These are phyloP conservation scores for Cephalotes varians DNA, from an alignment of 2,888 invertebrate species.

Conservation along the genomic window DNA sequence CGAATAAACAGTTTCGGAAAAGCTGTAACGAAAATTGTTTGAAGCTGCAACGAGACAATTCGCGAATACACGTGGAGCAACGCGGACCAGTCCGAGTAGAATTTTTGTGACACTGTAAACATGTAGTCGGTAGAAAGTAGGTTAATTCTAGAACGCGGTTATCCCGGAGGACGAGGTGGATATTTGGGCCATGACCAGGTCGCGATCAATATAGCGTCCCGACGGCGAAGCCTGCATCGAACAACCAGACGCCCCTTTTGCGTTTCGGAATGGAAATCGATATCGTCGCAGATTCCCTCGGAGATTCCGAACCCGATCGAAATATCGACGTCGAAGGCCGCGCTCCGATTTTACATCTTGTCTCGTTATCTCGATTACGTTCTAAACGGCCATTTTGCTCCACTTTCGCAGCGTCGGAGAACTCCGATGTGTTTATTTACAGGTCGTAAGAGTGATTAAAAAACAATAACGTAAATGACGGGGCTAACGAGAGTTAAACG, in stretches of 20 bases:
- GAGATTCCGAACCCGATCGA: slow-evolving; percentile 27
- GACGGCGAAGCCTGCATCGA: slow-evolving; percentile 62
- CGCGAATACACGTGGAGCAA: slow-evolving; percentile 20
- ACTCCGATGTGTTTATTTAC: slow-evolving; percentile 22
- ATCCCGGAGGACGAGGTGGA: slow-evolving; percentile 82
- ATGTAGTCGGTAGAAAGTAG: slow-evolving; percentile 76
- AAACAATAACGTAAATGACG: too few relatives aligned
- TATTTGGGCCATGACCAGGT: slow-evolving; percentile 85
- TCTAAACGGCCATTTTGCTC: slow-evolving; percentile 40
- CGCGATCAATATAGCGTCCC: slow-evolving; percentile 81
- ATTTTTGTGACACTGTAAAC: slow-evolving; percentile 35
- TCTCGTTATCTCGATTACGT: slow-evolving; percentile 19
- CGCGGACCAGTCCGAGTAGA: slow-evolving; percentile 19
- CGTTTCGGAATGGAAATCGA: slow-evolving; percentile 36
- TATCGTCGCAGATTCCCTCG: slow-evolving; percentile 20
- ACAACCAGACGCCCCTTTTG: slow-evolving; percentile 58
- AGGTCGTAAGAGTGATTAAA: not conserved
- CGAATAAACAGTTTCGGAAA: not conserved
- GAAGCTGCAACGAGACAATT: slow-evolving; percentile 7
- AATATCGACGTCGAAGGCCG: slow-evolving; percentile 9
- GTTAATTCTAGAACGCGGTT: slow-evolving; percentile 80
- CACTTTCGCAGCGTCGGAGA: slow-evolving; percentile 35
- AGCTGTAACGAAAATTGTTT: not conserved
- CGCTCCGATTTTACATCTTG: slow-evolving; percentile 33
- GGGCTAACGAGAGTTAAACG: too few relatives aligned